Evolutionary conservation across 2,113 vertebrate species (phyloP), one percentile per base, ranked within the genome.

Genomic region (Thamnaconus septentrionalis): DNA sequence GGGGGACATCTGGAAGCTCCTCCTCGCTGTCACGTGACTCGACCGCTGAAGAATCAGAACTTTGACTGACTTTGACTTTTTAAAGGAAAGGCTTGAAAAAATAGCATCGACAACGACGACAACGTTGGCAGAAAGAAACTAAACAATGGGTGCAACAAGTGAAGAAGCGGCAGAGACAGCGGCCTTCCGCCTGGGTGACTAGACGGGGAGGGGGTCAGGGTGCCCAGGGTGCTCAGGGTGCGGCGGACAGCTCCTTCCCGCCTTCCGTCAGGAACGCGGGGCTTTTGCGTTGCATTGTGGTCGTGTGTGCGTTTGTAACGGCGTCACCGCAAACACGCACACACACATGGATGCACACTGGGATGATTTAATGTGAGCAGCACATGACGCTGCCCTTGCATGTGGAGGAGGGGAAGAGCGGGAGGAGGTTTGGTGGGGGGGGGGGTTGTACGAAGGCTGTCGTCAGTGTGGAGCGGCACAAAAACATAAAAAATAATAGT

Each of bases 231-330:
- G 18, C 18, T 31, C 18, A 31, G 70, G 66, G 53, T 0, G 6
- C 65, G 55, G 53, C 73, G 8, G 0, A 43, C 50, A 40, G n/a
- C 44, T 65, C 11, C 2, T 40, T 72, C 59, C 56, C 3, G 46
- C 59, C 47, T 31, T 63, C 5, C 10, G 52, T 60, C 31, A 45
- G 7, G 11, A 8, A 12, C n/a, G 12, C 8, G 18, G 63, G 70
- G 80, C 64, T 59, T 40, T 78, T 81, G 83, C 52, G 31, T 84
- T 78, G 80, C 69, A 66, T 8, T 64, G 56, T 66, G 71, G 70
- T 4, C 4, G 60, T 45, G 50, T 56, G 59, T 68, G 63, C 31
- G 11, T 81, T 67, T 75, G 47, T 66, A 69, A 72, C 47, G 40
- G 18, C 18, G 18, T 31, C 18, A 31, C 18, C 18, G 9, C 3